A percentile compares a stretch with the other conserved stretches of the same genome.
These are phyloP conservation scores for Silurus glanis DNA, from an alignment of 2,113 vertebrate species.

Conservation along the genomic window DNA sequence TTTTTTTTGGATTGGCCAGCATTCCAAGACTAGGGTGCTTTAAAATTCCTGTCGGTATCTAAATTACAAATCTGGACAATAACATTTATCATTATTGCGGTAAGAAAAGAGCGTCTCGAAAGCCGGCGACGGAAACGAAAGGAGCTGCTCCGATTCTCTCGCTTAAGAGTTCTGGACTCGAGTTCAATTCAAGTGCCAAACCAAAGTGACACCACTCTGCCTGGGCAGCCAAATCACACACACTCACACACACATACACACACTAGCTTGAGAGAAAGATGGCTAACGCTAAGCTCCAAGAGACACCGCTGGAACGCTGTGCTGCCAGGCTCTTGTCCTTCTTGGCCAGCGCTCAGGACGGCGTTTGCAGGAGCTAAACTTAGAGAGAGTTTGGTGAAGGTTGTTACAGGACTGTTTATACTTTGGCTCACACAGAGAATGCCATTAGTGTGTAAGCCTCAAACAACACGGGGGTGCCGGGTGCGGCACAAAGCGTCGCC, in stretches of 20 bases:
- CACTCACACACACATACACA: conserved; percentile 9
- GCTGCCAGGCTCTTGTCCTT: conserved; percentile 15
- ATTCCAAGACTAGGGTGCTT: conserved; percentile 21
- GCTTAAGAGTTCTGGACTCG: conserved; percentile 53
- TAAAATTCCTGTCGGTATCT: conserved; percentile 12
- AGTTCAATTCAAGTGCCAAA: conserved; percentile 60
- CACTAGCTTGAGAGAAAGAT: conserved; percentile 41
- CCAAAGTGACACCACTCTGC: conserved; percentile 60
- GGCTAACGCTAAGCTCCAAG: conserved; percentile 61
- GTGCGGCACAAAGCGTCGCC: not conserved
- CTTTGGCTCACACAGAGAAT: conserved; percentile 4
- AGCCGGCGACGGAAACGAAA: not conserved
- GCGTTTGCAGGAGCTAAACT: conserved; percentile 40
- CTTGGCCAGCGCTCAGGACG: conserved; percentile 18
- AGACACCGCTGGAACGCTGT: conserved; percentile 37
- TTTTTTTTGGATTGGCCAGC: conserved; percentile 1
- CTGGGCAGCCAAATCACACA: conserved; percentile 63
- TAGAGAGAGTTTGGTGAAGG: conserved; percentile 37
- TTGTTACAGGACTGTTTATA: conserved; percentile 17
- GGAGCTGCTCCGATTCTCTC: conserved; percentile 15
- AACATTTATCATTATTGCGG: not conserved
- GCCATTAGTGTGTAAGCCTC: conserved; percentile 10
- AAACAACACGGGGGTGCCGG: not conserved
- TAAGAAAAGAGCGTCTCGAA: not conserved
- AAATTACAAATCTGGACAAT: conserved; percentile 29